These are phyloP conservation scores for Chroicocephalus ridibundus DNA, from an alignment of 2,113 vertebrate genomes.

Conservation along the genomic window DNA sequence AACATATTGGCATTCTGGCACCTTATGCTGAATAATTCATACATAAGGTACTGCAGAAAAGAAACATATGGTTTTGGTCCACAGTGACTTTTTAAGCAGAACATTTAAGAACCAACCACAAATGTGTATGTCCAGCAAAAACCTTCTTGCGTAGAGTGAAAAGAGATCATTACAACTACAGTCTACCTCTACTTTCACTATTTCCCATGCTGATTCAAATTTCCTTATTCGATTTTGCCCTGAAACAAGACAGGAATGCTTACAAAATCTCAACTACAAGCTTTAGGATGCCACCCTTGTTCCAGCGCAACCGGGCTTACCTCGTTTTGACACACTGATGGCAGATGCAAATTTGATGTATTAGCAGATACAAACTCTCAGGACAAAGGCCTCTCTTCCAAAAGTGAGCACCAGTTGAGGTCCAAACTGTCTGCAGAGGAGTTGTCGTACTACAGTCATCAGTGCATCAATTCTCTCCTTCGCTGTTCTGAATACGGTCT, in stretches of 20 bases:
- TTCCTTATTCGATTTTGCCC: neutral
- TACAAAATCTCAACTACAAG: neutral
- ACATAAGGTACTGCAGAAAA: slow-evolving; percentile 65
- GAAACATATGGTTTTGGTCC: slow-evolving; percentile 66
- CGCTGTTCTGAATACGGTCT: neutral
- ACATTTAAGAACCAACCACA: slow-evolving; percentile 45
- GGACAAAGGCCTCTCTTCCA: neutral
- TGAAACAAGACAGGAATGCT: neutral
- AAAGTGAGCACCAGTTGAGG: neutral
- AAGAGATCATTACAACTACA: neutral
- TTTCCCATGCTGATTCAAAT: neutral
- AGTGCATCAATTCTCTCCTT: slow-evolving; percentile 51
- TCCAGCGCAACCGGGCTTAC: neutral
- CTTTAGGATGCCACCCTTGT: neutral
- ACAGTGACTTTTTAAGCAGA: slow-evolving; percentile 59
- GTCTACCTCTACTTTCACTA: neutral
- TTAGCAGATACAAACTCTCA: neutral
- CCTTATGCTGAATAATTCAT: slow-evolving; percentile 71
- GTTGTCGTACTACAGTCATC: neutral
- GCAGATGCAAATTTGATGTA: neutral
- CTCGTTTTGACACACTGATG: neutral
- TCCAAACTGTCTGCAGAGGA: slow-evolving; percentile 7
- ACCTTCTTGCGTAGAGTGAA: neutral
- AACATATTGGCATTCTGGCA: slow-evolving; percentile 65
- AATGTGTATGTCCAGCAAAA: slow-evolving; percentile 38